phyloP scores from a whole-genome alignment of 2,797 vertebrate species.

The Cossypha dichroa region DNA sequence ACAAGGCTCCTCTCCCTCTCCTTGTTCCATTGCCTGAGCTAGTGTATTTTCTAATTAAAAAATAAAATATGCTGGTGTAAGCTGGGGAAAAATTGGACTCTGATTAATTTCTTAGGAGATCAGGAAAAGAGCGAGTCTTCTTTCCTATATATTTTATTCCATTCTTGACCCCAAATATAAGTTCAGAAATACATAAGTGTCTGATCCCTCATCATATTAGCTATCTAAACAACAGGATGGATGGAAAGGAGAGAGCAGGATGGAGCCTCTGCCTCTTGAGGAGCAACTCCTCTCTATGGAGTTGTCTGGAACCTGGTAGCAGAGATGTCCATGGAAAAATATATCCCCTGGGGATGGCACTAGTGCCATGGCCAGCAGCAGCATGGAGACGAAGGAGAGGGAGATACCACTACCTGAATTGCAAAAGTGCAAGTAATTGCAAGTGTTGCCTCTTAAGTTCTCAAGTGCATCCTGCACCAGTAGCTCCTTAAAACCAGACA shows the following conservation, averaged over 20 bases:
- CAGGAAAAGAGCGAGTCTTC: background rate
- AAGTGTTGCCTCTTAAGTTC: background rate
- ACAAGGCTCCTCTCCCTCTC: background rate
- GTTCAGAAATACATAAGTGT: background rate
- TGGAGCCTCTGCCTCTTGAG: background rate
- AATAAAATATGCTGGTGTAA: background rate
- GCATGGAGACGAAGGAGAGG: background rate
- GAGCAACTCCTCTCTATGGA: background rate
- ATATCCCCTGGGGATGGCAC: background rate
- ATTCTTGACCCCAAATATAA: background rate
- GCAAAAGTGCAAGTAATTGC: background rate
- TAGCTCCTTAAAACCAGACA: background rate
- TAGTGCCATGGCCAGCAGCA: background rate
- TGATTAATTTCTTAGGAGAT: background rate
- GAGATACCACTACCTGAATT: background rate
- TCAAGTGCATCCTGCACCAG: background rate
- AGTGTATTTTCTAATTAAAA: background rate
- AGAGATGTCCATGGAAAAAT: background rate
- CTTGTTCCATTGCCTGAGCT: background rate
- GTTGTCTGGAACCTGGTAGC: background rate
- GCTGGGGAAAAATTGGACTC: background rate
- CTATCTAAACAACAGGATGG: background rate
- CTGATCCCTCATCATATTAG: background rate
- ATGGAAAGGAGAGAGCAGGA: background rate
- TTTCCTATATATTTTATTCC: background rate